phyloP scores from a whole-genome alignment of 2,888 invertebrate species.

The Catonia carolina region DNA sequence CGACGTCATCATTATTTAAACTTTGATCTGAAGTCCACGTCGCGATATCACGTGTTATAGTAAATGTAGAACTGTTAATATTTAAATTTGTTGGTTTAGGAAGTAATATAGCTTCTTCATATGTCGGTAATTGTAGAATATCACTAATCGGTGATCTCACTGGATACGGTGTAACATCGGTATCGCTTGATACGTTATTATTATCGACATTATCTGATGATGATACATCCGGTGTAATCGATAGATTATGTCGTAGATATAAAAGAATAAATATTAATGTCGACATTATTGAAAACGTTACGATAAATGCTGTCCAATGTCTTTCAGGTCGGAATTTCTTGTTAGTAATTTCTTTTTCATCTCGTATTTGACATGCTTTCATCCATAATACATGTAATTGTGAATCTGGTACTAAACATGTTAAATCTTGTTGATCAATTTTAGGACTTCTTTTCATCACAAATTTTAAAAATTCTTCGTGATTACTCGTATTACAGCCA shows the following conservation, averaged over 20 bases:
- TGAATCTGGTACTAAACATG: not conserved
- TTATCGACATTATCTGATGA: not conserved
- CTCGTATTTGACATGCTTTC: not conserved
- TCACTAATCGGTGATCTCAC: slow-evolving; percentile 2
- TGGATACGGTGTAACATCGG: not conserved
- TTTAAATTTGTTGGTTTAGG: not conserved
- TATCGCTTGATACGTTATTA: not conserved
- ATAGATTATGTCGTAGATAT: not conserved
- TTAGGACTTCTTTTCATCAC: not conserved
- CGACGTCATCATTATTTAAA: too few species aligned
- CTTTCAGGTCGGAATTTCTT: not conserved
- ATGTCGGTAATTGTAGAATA: not conserved
- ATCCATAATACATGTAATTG: not conserved
- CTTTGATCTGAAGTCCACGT: too few species aligned
- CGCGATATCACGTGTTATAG: too few species aligned
- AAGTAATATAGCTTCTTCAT: slow-evolving; percentile 2
- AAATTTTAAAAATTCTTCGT: slow-evolving; percentile 2
- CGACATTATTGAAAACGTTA: not conserved
- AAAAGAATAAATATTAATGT: not conserved
- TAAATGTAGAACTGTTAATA: too few species aligned
- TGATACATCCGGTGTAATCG: not conserved
- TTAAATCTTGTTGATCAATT: not conserved
- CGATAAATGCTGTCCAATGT: slow-evolving; percentile 1
- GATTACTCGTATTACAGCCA: not conserved
- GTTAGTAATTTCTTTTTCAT: not conserved